Evolutionary conservation across 2,888 invertebrate genomes (phyloP).

Genomic region (Ctenicera cuprea): DNA sequence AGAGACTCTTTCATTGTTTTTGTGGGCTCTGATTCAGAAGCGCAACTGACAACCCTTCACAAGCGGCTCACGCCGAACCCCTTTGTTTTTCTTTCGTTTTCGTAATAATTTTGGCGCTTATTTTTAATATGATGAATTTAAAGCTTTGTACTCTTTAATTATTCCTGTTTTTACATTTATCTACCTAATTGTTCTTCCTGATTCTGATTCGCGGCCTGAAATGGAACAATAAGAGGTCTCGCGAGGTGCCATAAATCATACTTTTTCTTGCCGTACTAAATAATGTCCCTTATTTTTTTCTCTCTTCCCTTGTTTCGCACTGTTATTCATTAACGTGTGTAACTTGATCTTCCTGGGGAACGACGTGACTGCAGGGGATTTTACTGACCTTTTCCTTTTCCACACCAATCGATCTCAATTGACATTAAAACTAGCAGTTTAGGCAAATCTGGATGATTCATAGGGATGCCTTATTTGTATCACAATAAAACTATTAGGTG

Average conservation of each 20-base stretch:
- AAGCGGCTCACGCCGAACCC: conserved; percentile 67
- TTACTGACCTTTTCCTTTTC: conserved; percentile 46
- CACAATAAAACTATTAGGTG: conserved; percentile 16
- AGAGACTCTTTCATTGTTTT: conserved; percentile 73
- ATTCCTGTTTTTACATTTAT: conserved; percentile 73
- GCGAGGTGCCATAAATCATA: conserved; percentile 72
- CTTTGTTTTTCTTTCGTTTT: conserved; percentile 72
- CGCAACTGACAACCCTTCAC: conserved; percentile 72
- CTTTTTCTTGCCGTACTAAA: conserved; percentile 65
- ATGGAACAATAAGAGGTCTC: conserved; percentile 68
- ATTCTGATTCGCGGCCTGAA: conserved; percentile 61
- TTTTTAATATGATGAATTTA: conserved; percentile 73
- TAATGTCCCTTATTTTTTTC: conserved; percentile 60
- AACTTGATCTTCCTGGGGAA: conserved; percentile 64
- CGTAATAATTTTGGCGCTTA: conserved; percentile 71
- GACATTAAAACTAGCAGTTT: conserved; percentile 43
- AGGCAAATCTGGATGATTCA: conserved; percentile 38
- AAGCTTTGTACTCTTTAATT: conserved; percentile 73
- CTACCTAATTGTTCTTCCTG: conserved; percentile 73
- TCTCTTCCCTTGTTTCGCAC: conserved; percentile 61
- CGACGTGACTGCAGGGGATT: conserved; percentile 48
- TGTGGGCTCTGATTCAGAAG: conserved; percentile 68
- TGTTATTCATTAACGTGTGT: conserved; percentile 63
- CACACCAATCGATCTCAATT: conserved; percentile 38
- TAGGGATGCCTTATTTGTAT: conserved; percentile 31